phyloP scores from a whole-genome alignment of 2,113 vertebrate species.

The Dolichotis patagonum region DNA sequence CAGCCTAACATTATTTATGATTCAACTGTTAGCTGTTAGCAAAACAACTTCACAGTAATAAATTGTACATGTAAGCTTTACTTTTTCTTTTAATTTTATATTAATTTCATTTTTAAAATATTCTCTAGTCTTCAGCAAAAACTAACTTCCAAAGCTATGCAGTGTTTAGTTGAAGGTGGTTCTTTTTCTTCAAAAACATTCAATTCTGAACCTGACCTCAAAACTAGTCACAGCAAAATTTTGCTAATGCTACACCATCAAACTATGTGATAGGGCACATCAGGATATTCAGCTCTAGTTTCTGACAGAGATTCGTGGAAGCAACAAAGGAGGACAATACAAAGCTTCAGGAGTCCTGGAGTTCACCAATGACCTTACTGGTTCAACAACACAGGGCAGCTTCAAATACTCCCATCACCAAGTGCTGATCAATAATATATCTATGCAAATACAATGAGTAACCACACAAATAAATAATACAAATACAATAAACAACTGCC shows the following conservation, averaged over 20 bases:
- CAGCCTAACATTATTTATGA: not conserved
- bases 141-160: not conserved
- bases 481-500: not conserved
- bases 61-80: not conserved
- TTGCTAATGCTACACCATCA: not conserved
- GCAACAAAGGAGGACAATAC: not conserved
- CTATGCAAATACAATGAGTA: not conserved
- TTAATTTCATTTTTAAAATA: conserved; percentile 23
- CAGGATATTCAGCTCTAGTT: not conserved
- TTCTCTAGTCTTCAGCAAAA: conserved; percentile 11
- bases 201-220: not conserved
- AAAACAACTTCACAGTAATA: not conserved
- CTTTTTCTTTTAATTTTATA: not conserved
- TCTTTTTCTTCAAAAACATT: conserved; percentile 33
- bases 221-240: not conserved
- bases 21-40: not conserved
- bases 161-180: not conserved
- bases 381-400: not conserved
- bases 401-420: not conserved
- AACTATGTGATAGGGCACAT: not conserved
- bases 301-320: not conserved
- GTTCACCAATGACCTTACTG: not conserved
- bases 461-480: not conserved
- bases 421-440: not conserved
- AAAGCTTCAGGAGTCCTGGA: not conserved